Conservation (phyloP, 2,888 invertebrate species). For the Eurytoma adleriae region DNA sequence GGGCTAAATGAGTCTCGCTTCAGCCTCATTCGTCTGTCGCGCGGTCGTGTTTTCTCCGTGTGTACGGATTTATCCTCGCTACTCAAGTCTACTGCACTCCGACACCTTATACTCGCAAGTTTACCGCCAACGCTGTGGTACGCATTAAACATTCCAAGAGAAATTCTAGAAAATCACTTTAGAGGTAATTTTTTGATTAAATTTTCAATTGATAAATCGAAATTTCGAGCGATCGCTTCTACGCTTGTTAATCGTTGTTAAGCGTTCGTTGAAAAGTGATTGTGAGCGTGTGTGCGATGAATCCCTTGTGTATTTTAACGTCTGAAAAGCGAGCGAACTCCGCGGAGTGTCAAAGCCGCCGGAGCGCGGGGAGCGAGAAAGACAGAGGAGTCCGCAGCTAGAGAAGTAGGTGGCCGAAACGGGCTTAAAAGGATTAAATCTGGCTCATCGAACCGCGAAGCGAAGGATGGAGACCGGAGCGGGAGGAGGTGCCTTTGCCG, state of each 20-base stretch:
- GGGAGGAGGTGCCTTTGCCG: constrained; percentile 58
- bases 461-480: constrained; percentile 55
- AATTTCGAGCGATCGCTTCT: too few species aligned
- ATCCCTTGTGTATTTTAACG: constrained; percentile 17
- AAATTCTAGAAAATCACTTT: neutral
- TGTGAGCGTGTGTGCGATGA: neutral
- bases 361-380: constrained; percentile 15
- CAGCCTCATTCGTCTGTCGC: constrained; percentile 30
- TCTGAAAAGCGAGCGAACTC: constrained; percentile 20
- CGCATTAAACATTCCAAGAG: neutral
- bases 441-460: constrained; percentile 64
- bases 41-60: neutral
- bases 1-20: constrained; percentile 65
- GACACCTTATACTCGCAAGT: neutral
- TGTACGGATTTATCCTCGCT: neutral
- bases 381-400: neutral
- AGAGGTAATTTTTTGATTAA: too few species aligned
- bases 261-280: too few species aligned
- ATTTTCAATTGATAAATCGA: too few species aligned
- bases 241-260: too few species aligned
- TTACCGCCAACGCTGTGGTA: too few species aligned
- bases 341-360: constrained; percentile 39
- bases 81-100: neutral
- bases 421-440: constrained; percentile 65
- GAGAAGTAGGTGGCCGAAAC: constrained; percentile 54